Evolutionary conservation across 2,888 invertebrate genomes (phyloP).

Genomic region (Pomacea canaliculata): DNA sequence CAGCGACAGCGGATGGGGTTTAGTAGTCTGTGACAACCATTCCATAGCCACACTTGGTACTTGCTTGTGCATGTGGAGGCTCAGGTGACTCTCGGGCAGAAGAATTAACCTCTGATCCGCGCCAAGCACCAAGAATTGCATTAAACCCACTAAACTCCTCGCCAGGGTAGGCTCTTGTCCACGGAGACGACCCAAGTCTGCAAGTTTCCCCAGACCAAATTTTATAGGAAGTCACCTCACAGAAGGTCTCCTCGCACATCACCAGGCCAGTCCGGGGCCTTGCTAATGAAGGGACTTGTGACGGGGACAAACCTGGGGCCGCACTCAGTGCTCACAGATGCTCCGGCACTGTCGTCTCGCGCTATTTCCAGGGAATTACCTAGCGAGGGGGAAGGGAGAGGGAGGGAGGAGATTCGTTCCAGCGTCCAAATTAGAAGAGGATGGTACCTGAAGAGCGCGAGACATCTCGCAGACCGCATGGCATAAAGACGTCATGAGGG

Average conservation of each 20-base stretch:
- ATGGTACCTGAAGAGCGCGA: constrained; percentile 13
- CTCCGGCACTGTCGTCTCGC: not conserved
- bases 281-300: no score
- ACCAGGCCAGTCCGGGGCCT: no score
- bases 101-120: constrained; percentile 21
- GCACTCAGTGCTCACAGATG: no score
- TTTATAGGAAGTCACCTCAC: no score
- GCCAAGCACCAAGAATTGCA: constrained; percentile 19
- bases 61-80: not conserved
- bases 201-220: no score
- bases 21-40: no score
- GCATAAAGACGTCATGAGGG: constrained; percentile 25
- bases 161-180: constrained; percentile 18
- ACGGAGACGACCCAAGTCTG: not conserved
- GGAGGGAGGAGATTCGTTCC: not conserved
- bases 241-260: no score
- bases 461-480: constrained; percentile 20
- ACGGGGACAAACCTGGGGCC: no score
- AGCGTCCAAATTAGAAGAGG: constrained; percentile 19
- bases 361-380: constrained; percentile 1
- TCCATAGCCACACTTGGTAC: no score
- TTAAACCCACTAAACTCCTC: constrained; percentile 23
- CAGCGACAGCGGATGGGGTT: no score
- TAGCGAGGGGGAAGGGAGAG: not conserved
- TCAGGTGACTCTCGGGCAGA: constrained; percentile 20